Evolutionary conservation across 2,888 invertebrate genomes (phyloP), one percentile per base, ranked within the genome.

Genomic region (Trachelus tabidus): DNA sequence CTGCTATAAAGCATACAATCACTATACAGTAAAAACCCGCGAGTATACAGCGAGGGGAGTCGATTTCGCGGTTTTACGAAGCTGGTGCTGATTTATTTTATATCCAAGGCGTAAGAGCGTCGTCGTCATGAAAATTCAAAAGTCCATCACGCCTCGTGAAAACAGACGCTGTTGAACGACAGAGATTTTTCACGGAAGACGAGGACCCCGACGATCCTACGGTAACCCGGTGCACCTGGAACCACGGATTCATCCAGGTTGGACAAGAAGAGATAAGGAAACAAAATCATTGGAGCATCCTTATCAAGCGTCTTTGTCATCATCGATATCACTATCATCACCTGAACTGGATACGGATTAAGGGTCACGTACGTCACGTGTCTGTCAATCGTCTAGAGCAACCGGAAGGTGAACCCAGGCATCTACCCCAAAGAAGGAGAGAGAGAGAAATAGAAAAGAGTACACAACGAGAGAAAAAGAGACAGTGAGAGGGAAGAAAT

Each of bases 401-500:
- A 2, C 23, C 9, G 56, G 9, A 56, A 56, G 56, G 9, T 3
- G 23, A 1, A 56, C 23, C 2, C 23, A 9, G 56, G 23, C 9
- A 23, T 56, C 23, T 9, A 9, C 9, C 75, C 68, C 56, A 35
- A 68, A 40, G 56, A 34, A 76, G 68, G 73, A 75, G 40, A 73
- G 34, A 74, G 68, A 75, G 30, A 75, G 40, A 40, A 69, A 75
- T 73, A 73, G 37, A 75, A 75, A 75, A 40, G 76, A 34, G 23
- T 31, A 6, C 31, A 77, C 0, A 35, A 12, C 35, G 35, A 35
- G 35, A 35, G 56, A 40, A 81, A 79, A 80, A 30, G 37, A 37
- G 75, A 81, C 77, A 56, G 76, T 75, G 73, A 78, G 75, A 69
- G 34, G 33, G 74, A 69, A 73, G 30, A 34, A 35, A 56, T 37